Evolutionary conservation across 2,113 vertebrate genomes (phyloP).

Genomic region (Lagopus leucura): DNA sequence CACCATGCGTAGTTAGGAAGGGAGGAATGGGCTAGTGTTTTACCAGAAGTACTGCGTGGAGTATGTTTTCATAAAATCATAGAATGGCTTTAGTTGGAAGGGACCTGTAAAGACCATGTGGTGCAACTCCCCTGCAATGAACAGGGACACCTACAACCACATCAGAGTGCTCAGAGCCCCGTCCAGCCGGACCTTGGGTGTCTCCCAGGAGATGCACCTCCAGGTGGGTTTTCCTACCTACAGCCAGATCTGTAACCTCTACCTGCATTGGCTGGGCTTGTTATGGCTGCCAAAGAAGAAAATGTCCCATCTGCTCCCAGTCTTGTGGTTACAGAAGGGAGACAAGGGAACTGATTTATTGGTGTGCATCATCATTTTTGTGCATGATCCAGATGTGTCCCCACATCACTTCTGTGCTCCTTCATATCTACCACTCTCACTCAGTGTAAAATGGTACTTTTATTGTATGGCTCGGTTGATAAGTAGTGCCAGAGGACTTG

Average conservation of each 20-base stretch:
- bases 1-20: not conserved
- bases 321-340: not conserved
- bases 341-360: not conserved
- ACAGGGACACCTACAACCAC: too few species aligned
- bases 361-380: not conserved
- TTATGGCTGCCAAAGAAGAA: not conserved
- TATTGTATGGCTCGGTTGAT: not conserved
- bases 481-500: not conserved
- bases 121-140: too few species aligned
- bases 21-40: not conserved
- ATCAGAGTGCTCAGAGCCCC: too few species aligned
- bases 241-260: not conserved
- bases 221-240: not conserved
- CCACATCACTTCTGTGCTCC: not conserved
- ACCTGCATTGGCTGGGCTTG: not conserved
- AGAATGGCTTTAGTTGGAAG: too few species aligned
- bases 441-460: not conserved
- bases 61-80: not conserved
- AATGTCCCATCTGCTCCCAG: rapidly evolving
- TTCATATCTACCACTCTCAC: rapidly evolving
- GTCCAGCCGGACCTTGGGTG: too few species aligned
- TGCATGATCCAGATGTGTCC: not conserved
- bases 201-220: too few species aligned
- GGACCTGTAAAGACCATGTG: too few species aligned
- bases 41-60: not conserved